Evolutionary conservation across 2,797 vertebrate genomes (phyloP).

Genomic region (Poecile montanus): DNA sequence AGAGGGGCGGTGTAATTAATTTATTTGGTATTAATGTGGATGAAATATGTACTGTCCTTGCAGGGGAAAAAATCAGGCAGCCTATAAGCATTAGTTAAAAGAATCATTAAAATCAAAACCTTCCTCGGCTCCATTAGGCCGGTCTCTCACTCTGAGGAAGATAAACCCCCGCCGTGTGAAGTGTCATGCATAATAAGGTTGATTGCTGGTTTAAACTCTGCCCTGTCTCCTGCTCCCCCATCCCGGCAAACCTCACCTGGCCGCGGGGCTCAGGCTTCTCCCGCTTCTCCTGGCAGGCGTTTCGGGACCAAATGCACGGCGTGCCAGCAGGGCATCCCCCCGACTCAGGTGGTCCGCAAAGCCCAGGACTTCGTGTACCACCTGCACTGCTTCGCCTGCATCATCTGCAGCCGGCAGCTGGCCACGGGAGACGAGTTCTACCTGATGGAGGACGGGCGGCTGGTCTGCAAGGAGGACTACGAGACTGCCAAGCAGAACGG

Average conservation of each 20-base stretch:
- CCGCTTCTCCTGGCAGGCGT: slow-evolving; percentile 78
- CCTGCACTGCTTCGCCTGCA: slow-evolving; percentile 96
- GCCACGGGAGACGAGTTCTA: slow-evolving; percentile 98
- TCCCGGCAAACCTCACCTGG: background rate
- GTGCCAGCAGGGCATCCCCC: slow-evolving; percentile 97
- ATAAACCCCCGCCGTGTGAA: slow-evolving; percentile 76
- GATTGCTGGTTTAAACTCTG: slow-evolving; percentile 77
- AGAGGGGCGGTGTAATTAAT: slow-evolving; percentile 73
- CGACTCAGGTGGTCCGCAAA: slow-evolving; percentile 96
- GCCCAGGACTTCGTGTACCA: slow-evolving; percentile 99
- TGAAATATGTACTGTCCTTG: slow-evolving; percentile 82
- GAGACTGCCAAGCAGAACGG: slow-evolving; percentile 98
- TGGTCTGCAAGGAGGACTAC: slow-evolving; percentile 98
- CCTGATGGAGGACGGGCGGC: slow-evolving; percentile 96
- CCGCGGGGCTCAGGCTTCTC: background rate
- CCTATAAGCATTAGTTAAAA: slow-evolving; percentile 80
- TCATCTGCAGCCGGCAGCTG: slow-evolving; percentile 96
- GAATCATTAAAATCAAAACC: slow-evolving; percentile 81
- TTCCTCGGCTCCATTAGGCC: slow-evolving; percentile 76
- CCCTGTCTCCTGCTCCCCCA: slow-evolving; percentile 33
- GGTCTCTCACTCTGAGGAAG: slow-evolving; percentile 74
- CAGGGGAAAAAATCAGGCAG: slow-evolving; percentile 75
- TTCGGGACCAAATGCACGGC: slow-evolving; percentile 98
- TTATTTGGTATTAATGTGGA: slow-evolving; percentile 80
- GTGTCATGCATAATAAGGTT: slow-evolving; percentile 76